Evolutionary conservation across 2,113 vertebrate species (phyloP).

Genomic region (Podarcis cretensis): DNA sequence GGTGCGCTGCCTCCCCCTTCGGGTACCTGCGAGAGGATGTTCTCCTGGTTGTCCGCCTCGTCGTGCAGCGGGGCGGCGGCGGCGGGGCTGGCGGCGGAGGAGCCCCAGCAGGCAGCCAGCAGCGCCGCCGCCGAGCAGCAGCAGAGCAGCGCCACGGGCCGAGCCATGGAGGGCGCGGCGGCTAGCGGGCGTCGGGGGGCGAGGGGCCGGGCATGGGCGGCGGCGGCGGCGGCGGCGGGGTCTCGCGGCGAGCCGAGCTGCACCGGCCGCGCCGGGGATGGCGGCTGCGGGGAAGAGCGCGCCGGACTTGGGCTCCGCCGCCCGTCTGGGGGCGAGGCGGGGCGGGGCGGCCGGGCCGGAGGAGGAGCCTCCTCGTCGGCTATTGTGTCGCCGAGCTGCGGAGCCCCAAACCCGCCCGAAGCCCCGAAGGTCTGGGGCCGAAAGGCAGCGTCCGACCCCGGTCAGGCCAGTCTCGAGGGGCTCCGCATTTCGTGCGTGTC

Average conservation of each 20-base stretch:
- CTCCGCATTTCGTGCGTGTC: too few relatives aligned
- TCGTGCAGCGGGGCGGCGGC: conserved; percentile 71
- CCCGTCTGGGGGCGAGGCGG: conserved; percentile 44
- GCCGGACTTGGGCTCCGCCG: background rate
- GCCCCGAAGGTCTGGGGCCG: background rate
- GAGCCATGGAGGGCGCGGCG: conserved; percentile 55
- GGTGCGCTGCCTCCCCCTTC: background rate
- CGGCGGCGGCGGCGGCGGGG: background rate
- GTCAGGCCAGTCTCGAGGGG: background rate
- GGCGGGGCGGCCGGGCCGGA: conserved; percentile 51
- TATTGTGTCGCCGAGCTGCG: background rate
- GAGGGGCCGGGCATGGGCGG: background rate
- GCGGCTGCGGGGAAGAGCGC: background rate
- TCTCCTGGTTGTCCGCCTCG: conserved; percentile 82
- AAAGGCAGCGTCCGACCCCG: too few relatives aligned
- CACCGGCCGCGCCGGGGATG: background rate
- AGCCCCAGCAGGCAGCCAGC: conserved; percentile 17
- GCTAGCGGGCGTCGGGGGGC: background rate
- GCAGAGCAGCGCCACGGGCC: conserved; percentile 7
- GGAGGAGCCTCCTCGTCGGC: conserved; percentile 21
- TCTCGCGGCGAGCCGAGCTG: background rate
- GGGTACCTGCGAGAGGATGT: conserved; percentile 86
- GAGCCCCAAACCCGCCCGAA: background rate
- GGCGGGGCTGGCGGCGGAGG: background rate
- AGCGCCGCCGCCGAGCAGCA: conserved; percentile 42